Evolutionary conservation across 2,113 vertebrate species (phyloP).

Genomic region (Puntigrus tetrazona): DNA sequence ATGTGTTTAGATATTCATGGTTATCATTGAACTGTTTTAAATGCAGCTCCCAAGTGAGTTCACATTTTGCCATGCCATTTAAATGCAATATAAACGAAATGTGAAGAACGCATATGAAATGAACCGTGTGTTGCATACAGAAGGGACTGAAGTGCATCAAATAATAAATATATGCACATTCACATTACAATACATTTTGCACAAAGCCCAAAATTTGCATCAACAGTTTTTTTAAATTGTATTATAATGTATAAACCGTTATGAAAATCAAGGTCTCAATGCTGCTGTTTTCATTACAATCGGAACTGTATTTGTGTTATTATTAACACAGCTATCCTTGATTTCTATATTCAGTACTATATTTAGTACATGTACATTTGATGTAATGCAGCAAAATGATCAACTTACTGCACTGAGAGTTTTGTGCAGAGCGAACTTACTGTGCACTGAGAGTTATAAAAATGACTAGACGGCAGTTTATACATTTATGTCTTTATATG

Average conservation of each 20-base stretch:
- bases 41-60: slow-evolving; percentile 14
- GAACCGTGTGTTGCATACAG: background rate
- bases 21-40: slow-evolving; percentile 45
- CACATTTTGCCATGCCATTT: slow-evolving; percentile 28
- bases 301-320: background rate
- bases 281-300: background rate
- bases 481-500: background rate
- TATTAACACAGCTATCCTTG: background rate
- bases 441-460: background rate
- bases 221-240: background rate
- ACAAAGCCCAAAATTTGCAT: no score
- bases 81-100: slow-evolving; percentile 27
- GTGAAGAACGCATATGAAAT: slow-evolving; percentile 25
- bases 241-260: background rate
- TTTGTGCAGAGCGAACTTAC: no score
- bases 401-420: background rate
- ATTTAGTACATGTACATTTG: background rate
- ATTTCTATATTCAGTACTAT: background rate
- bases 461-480: background rate
- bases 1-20: slow-evolving; percentile 17
- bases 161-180: slow-evolving; percentile 19
- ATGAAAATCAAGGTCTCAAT: background rate
- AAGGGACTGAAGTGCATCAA: background rate
- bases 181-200: background rate
- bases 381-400: background rate